Conservation (phyloP, 2,888 invertebrate genomes). For the Zygothrica quintamaculata region DNA sequence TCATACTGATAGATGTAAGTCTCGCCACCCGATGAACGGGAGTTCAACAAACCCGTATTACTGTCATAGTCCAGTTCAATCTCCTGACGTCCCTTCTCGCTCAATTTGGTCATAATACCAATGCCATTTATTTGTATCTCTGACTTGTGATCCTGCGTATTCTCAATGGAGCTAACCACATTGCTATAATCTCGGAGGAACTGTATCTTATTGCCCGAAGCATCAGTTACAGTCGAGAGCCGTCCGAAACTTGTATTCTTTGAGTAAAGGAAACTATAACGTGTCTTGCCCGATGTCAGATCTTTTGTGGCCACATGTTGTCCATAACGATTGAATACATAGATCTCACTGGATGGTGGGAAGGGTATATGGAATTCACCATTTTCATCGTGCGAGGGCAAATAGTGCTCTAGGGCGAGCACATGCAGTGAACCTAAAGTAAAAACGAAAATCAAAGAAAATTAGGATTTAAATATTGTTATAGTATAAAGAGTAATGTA, state of each 20-base stretch:
- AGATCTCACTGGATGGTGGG: conserved; percentile 96
- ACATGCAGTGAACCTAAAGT: conserved; percentile 90
- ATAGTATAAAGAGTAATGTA: no score
- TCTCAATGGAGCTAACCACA: conserved; percentile 96
- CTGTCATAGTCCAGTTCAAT: conserved; percentile 96
- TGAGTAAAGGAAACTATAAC: conserved; percentile 98
- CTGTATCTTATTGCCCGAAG: conserved; percentile 96
- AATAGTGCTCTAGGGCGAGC: conserved; percentile 92
- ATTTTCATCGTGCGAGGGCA: conserved; percentile 94
- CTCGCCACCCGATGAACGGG: conserved; percentile 92
- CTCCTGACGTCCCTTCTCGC: conserved; percentile 94
- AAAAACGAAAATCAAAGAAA: not conserved
- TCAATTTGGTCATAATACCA: conserved; percentile 94
- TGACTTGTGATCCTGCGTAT: conserved; percentile 96
- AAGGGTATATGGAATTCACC: conserved; percentile 97
- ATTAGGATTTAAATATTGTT: no score
- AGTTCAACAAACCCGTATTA: conserved; percentile 93
- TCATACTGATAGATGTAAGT: conserved; percentile 97
- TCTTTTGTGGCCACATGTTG: conserved; percentile 98
- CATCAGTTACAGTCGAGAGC: conserved; percentile 96
- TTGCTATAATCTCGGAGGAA: conserved; percentile 96
- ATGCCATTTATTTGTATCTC: conserved; percentile 96
- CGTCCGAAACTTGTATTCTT: conserved; percentile 98
- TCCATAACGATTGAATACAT: conserved; percentile 96
- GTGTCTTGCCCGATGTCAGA: conserved; percentile 95